Base-by-base conservation (phyloP, 2,113 vertebrate genomes). In the Empidonax traillii region DNA sequence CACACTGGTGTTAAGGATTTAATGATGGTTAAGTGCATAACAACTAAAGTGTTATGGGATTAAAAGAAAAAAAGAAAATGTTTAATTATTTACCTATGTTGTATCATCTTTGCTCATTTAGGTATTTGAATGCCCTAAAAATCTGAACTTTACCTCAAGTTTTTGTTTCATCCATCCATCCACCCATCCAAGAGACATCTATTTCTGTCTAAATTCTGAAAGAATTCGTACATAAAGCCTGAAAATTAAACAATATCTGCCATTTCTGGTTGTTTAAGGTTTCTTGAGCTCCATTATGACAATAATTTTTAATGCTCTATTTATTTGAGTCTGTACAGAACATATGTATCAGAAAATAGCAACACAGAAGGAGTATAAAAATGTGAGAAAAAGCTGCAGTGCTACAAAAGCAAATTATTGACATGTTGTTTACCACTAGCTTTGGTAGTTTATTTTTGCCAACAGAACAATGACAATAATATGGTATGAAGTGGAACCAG, bases 321-420 rank as follows among this genome's bases (percentile, higher is more conserved):
- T 71, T 77, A 20, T 59, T 71, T 66, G 22, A 62, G 6, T 53
- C 8, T 76, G 20, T 85, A 53, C 17, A 41, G 55, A 85, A 56
- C 22, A 72, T 16, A 46, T 0, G 1, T 52, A 52, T 61, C 22
- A 79, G 53, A 89, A 85, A 85, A 68, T 12, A 79, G 11, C 12
- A 61, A 63, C 10, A 33, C 12, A 52, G 37, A 37, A 81, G 41
- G 22, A 66, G 39, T 49, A 82, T 10, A 39, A 43, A 78, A 46
- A 37, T 22, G 3, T 9, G 28, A 77, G 7, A 43, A 87, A 85
- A 78, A 77, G 3, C 22, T 71, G 27, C 25, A 68, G 8, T 46
- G 51, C 59, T 78, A 27, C 33, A 82, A 39, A 85, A 85, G 13
- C 27, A 61, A 76, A 86, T 93, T 56, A 72, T 85, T 71, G 43